These are phyloP conservation scores for Saiga tatarica DNA, from an alignment of 2,113 vertebrate species.

Conservation along the genomic window DNA sequence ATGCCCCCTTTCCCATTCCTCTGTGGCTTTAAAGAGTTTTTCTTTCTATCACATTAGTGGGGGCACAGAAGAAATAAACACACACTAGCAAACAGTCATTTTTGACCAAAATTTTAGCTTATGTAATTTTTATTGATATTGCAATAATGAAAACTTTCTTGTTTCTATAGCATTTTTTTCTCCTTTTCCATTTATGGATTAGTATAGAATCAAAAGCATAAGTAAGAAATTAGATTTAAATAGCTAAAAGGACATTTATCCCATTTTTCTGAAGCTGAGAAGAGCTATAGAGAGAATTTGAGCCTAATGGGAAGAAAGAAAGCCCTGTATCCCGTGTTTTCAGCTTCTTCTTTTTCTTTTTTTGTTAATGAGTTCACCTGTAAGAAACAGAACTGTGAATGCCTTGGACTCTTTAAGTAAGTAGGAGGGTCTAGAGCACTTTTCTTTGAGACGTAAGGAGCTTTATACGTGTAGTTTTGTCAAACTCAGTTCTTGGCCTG, in stretches of 20 bases:
- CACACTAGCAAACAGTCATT: background rate
- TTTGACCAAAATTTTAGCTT: background rate
- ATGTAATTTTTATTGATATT: conserved; percentile 2
- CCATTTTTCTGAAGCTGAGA: conserved; percentile 3
- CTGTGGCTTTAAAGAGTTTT: background rate
- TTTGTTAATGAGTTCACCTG: background rate
- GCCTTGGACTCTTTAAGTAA: background rate
- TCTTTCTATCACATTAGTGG: background rate
- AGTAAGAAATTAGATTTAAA: conserved; percentile 44
- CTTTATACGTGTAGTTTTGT: background rate
- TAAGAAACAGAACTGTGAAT: background rate
- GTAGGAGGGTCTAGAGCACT: background rate
- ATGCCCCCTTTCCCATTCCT: background rate
- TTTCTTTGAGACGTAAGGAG: background rate
- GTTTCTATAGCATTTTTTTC: background rate
- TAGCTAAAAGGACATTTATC: background rate
- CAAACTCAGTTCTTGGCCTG: background rate
- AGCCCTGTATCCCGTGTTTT: background rate
- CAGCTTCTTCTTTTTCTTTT: background rate
- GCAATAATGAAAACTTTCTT: conserved; percentile 18
- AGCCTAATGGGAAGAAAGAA: background rate
- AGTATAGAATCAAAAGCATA: conserved; percentile 25
- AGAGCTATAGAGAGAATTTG: background rate
- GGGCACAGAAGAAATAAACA: background rate
- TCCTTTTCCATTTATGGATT: conserved; percentile 32